These are phyloP conservation scores for Myotis yumanensis DNA, from an alignment of 2,113 vertebrate genomes.

Conservation along the genomic window DNA sequence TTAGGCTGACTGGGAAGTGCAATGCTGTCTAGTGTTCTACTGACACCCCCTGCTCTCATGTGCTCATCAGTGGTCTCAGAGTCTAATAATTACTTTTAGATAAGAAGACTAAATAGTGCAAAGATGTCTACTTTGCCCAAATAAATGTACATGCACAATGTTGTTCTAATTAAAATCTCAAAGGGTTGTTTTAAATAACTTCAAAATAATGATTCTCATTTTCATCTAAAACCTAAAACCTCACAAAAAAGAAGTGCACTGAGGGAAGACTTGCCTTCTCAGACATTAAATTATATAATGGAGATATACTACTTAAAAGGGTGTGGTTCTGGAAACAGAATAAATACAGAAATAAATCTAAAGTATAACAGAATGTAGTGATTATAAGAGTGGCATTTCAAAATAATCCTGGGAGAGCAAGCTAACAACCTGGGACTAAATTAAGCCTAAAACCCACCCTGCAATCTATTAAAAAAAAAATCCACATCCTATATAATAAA, in stretches of 20 bases:
- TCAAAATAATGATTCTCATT: constrained; percentile 9
- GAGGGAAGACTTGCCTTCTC: neutral
- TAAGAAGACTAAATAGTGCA: neutral
- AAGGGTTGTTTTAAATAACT: neutral
- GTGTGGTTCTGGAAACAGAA: neutral
- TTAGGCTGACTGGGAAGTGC: neutral
- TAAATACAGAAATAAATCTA: neutral
- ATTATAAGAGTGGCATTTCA: neutral
- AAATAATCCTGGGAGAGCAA: neutral
- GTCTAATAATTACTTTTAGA: neutral
- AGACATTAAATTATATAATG: neutral
- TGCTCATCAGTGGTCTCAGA: neutral
- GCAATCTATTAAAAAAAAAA: neutral
- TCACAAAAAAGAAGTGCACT: neutral
- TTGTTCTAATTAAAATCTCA: neutral
- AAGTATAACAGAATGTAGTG: neutral
- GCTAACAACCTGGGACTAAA: neutral
- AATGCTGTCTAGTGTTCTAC: neutral
- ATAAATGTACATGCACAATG: neutral
- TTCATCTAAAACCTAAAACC: neutral
- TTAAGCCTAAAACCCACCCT: neutral
- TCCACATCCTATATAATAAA: neutral
- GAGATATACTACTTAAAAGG: neutral
- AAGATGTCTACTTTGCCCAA: neutral
- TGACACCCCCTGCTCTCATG: neutral